Conservation (phyloP, 2,888 invertebrate species). For the Bedellia somnulentella region DNA sequence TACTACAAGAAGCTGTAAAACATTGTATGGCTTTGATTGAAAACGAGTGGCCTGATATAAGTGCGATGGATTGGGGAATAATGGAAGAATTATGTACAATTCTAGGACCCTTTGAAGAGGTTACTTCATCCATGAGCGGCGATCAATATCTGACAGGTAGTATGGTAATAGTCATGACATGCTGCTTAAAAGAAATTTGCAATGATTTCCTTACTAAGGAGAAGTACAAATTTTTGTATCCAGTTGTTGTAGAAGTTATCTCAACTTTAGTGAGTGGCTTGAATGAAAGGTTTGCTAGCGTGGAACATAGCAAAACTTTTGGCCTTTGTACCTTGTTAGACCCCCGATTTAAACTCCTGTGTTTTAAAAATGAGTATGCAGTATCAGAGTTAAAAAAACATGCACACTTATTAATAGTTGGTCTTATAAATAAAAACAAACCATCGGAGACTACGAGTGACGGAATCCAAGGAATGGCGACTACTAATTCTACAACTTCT, state of each 20-base stretch:
- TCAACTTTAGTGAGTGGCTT: conserved; percentile 7
- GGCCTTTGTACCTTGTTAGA: too few relatives aligned
- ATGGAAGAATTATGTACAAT: conserved; percentile 10
- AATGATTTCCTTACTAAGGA: conserved; percentile 6
- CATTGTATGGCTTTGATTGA: conserved; percentile 3
- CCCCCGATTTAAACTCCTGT: too few relatives aligned
- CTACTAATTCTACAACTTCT: too few relatives aligned
- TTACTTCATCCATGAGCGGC: conserved; percentile 10
- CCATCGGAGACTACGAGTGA: too few relatives aligned
- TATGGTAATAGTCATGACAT: conserved; percentile 11
- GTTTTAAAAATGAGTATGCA: too few relatives aligned
- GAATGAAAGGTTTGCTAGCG: conserved; percentile 8
- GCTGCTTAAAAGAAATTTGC: conserved; percentile 8
- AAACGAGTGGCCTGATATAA: conserved; percentile 9
- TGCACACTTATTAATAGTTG: too few relatives aligned
- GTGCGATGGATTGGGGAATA: conserved; percentile 12
- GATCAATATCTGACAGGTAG: conserved; percentile 13
- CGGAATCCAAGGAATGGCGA: too few relatives aligned
- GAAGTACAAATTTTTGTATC: too few relatives aligned
- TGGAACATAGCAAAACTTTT: too few relatives aligned
- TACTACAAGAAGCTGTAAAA: not conserved
- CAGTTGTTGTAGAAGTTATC: too few relatives aligned
- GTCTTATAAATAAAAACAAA: too few relatives aligned
- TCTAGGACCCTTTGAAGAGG: conserved; percentile 11
- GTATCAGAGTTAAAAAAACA: too few relatives aligned